A percentile compares a stretch with the other conserved stretches of the same genome.
Conservation (phyloP, 2,113 vertebrate genomes). For the Anas platyrhynchos region DNA sequence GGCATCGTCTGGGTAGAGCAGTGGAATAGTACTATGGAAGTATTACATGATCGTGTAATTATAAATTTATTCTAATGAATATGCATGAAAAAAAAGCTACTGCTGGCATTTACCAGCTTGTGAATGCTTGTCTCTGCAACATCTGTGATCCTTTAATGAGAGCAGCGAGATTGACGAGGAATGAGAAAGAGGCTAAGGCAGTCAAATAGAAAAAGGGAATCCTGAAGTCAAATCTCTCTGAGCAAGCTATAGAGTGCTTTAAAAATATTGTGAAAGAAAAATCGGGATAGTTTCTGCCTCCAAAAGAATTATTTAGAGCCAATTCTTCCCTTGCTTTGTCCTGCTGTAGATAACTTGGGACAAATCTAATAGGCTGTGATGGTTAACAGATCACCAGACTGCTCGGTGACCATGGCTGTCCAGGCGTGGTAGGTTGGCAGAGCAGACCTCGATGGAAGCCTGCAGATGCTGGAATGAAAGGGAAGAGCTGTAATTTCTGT, state of each 20-base stretch:
- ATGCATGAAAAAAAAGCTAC: background rate
- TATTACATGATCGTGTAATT: background rate
- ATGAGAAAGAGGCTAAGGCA: background rate
- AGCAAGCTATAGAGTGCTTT: background rate
- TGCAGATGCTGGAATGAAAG: background rate
- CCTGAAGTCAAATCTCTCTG: background rate
- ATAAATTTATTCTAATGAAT: background rate
- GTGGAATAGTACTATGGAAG: background rate
- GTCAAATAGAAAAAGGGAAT: background rate
- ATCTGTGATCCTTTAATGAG: background rate
- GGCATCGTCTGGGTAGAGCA: background rate
- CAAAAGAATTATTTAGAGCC: background rate
- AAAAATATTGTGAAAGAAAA: background rate
- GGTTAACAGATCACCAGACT: background rate
- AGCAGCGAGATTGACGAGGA: background rate
- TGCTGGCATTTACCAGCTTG: background rate
- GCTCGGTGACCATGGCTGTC: background rate
- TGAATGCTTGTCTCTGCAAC: slow-evolving; percentile 3
- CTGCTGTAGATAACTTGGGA: background rate
- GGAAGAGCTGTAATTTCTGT: background rate
- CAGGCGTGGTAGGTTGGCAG: background rate
- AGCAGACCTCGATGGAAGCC: background rate
- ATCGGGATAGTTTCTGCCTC: background rate
- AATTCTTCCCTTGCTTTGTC: background rate
- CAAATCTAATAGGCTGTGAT: background rate